Evolutionary conservation across 2,888 invertebrate genomes (phyloP).

Genomic region (Actias luna): DNA sequence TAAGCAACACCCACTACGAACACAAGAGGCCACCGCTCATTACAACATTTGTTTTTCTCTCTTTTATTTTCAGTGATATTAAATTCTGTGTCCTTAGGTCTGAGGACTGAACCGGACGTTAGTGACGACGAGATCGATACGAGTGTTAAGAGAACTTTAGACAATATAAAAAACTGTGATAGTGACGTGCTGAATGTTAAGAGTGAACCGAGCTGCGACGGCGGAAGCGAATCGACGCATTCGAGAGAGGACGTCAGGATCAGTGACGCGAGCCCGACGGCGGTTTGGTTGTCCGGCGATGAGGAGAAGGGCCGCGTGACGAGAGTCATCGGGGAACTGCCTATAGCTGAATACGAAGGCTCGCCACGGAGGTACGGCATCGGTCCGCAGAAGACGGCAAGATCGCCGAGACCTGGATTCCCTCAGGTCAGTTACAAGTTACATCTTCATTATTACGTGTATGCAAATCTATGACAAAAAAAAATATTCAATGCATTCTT

Average conservation of each 20-base stretch:
- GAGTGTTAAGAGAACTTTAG: constrained; percentile 77
- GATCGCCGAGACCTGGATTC: constrained; percentile 93
- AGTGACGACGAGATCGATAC: constrained; percentile 78
- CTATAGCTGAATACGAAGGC: constrained; percentile 96
- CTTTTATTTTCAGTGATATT: constrained; percentile 80
- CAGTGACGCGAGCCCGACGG: constrained; percentile 63
- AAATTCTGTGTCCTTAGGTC: constrained; percentile 80
- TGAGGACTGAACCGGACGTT: constrained; percentile 77
- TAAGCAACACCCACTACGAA: constrained; percentile 15
- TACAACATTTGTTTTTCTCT: constrained; percentile 52
- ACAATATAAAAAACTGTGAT: constrained; percentile 78
- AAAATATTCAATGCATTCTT: too few species aligned
- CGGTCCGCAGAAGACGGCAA: constrained; percentile 86
- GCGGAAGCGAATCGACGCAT: constrained; percentile 61
- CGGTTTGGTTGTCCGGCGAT: constrained; percentile 61
- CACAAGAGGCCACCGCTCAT: constrained; percentile 48
- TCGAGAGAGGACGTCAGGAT: constrained; percentile 60
- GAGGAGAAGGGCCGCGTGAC: constrained; percentile 76
- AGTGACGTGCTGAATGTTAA: constrained; percentile 76
- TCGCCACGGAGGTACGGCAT: constrained; percentile 93
- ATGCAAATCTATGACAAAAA: too few species aligned
- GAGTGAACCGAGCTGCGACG: constrained; percentile 63
- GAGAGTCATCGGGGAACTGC: constrained; percentile 89
- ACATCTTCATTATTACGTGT: too few species aligned
- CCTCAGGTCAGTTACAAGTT: constrained; percentile 85